Evolutionary conservation across 35 echinoderm and acorn worm genomes (phyloP).

Genomic region (Diadema setosum): DNA sequence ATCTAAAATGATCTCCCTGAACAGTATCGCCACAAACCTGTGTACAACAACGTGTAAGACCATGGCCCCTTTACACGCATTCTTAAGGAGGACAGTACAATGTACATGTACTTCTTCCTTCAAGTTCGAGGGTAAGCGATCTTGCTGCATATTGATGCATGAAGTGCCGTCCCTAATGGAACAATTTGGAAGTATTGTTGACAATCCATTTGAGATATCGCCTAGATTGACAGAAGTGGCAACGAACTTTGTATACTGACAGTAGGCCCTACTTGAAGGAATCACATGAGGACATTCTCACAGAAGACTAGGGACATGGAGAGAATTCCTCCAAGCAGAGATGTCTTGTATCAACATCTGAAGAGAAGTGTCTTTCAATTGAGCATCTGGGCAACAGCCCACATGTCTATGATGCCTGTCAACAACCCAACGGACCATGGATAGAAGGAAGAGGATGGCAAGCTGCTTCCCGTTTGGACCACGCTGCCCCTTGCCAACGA

Average conservation of each 20-base stretch:
- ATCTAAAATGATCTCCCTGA: no score
- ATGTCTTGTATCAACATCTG: background rate
- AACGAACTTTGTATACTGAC: background rate
- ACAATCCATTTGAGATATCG: constrained; percentile 9
- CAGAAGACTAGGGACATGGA: background rate
- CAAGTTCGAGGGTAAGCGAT: background rate
- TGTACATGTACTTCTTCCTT: constrained; percentile 10
- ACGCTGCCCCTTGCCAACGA: background rate
- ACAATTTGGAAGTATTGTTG: background rate
- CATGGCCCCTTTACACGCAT: constrained; percentile 35
- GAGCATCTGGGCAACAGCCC: background rate
- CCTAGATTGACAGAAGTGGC: background rate
- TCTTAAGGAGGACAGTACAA: no score
- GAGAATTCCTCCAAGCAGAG: background rate
- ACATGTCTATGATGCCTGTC: constrained; percentile 6
- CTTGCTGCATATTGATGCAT: constrained; percentile 1
- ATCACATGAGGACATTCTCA: background rate
- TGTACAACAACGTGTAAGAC: background rate
- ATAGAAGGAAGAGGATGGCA: background rate
- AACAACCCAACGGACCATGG: constrained; percentile 9
- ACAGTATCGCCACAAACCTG: background rate
- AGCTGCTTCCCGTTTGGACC: background rate
- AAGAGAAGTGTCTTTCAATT: background rate
- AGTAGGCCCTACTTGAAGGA: background rate
- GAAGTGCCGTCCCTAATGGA: background rate